Evolutionary conservation across 2,797 vertebrate species (phyloP).

Genomic region (Poeciliopsis gracilis): DNA sequence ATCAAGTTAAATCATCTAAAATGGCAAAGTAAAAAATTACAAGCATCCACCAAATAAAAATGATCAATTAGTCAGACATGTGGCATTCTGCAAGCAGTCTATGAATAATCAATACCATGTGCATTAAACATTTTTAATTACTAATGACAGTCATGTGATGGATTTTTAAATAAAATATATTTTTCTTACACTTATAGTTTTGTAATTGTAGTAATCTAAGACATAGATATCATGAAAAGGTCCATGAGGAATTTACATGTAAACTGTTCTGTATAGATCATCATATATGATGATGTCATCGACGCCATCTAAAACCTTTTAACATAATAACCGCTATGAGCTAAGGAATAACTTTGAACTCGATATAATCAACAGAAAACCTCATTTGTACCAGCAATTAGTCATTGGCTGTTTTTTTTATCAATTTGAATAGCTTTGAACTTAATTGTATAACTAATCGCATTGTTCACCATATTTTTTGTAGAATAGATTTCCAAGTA

Average conservation of each 20-base stretch:
- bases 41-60: slow-evolving; percentile 36
- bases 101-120: slow-evolving; percentile 37
- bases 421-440: slow-evolving; percentile 35
- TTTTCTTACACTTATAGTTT: neutral
- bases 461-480: slow-evolving; percentile 25
- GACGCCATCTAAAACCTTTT: slow-evolving; percentile 26
- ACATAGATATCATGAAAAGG: neutral
- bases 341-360: slow-evolving; percentile 15
- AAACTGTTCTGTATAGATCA: neutral
- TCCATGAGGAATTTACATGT: neutral
- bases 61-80: slow-evolving; percentile 29
- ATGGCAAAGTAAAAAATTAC: slow-evolving; percentile 8
- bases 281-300: neutral
- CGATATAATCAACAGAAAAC: slow-evolving; percentile 14
- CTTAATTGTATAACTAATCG: slow-evolving; percentile 23
- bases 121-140: slow-evolving; percentile 19
- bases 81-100: slow-evolving; percentile 29
- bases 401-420: slow-evolving; percentile 23
- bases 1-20: slow-evolving; percentile 21
- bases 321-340: slow-evolving; percentile 26
- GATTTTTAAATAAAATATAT: slow-evolving; percentile 21
- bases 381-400: neutral
- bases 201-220: slow-evolving; percentile 6
- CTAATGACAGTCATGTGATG: slow-evolving; percentile 3
- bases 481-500: slow-evolving; percentile 18